phyloP scores from a whole-genome alignment of 2,113 vertebrate genomes.

The Sminthopsis crassicaudata region DNA sequence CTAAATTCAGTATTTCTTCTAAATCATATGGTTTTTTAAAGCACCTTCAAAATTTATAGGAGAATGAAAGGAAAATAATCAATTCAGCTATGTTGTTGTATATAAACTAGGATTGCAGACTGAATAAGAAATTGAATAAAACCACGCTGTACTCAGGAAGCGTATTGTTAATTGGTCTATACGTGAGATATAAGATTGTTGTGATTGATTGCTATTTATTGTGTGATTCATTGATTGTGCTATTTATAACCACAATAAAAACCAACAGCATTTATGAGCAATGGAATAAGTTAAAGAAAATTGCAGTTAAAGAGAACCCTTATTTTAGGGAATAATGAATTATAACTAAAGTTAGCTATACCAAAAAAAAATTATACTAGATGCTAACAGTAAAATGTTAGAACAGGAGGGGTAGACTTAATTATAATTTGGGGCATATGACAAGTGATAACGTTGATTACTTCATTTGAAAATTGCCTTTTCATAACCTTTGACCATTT shows the following conservation, averaged over 20 bases:
- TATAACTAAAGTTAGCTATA: not conserved
- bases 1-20: not conserved
- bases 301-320: not conserved
- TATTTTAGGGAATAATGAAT: not conserved
- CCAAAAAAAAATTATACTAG: not conserved
- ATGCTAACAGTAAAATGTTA: not conserved
- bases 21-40: not conserved
- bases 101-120: not conserved
- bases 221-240: not conserved
- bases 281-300: not conserved
- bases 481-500: not conserved
- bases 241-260: not conserved
- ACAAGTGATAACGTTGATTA: not conserved
- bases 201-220: not conserved
- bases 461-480: not conserved
- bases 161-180: not conserved
- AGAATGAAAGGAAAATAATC: not conserved
- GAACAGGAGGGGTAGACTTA: not conserved
- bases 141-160: not conserved
- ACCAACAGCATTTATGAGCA: not conserved
- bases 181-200: not conserved
- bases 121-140: not conserved
- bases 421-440: not conserved
- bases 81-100: not conserved
- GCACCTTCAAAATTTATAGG: not conserved